Percentiles rank a stretch among this genome's conserved stretches.
These are phyloP conservation scores for Leistus spinibarbis DNA, from an alignment of 2,888 invertebrate genomes.

Conservation along the genomic window DNA sequence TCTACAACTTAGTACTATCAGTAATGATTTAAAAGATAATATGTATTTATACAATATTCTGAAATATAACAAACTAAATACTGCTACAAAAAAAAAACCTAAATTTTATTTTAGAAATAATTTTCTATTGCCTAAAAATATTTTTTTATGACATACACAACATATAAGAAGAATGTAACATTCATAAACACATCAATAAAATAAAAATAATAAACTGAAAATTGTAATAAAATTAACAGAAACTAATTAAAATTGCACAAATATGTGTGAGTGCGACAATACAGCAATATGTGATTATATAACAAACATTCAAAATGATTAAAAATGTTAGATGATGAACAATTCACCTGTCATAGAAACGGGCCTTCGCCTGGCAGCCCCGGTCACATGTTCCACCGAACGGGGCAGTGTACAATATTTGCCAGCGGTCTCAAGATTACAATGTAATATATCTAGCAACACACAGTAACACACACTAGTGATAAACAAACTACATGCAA, in stretches of 20 bases:
- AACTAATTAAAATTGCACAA: neutral
- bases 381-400: constrained; percentile 58
- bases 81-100: neutral
- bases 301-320: neutral
- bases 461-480: constrained; percentile 10
- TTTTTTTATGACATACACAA: neutral
- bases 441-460: constrained; percentile 52
- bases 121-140: neutral
- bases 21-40: neutral
- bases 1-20: neutral
- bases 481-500: constrained; percentile 46
- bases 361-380: constrained; percentile 63
- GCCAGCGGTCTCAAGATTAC: constrained; percentile 63
- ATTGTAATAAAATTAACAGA: neutral
- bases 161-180: neutral
- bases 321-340: neutral
- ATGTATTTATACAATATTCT: neutral
- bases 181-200: neutral
- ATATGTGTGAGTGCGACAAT: neutral
- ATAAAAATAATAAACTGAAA: neutral
- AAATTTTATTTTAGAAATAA: neutral
- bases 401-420: constrained; percentile 62
- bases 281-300: neutral
- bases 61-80: neutral
- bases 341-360: constrained; percentile 65